Base-by-base conservation (phyloP, 2,888 invertebrate species). In the Eudemis profundana region DNA sequence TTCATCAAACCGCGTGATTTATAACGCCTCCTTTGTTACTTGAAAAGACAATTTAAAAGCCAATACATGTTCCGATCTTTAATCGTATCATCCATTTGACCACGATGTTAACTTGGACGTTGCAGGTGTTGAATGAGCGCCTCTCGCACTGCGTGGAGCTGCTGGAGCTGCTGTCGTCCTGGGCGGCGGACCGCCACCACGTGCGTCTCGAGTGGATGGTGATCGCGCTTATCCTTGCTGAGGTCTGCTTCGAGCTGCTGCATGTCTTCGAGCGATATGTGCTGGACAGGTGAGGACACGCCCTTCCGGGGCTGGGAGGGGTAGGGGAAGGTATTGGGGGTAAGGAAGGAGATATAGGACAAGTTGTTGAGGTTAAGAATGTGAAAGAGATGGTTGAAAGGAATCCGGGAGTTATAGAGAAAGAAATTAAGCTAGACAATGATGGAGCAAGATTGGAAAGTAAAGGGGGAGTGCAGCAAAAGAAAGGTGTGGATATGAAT, bases 191-290 rank as follows among this genome's bases (percentile, higher is more conserved):
- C 89, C 93, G 95, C 8, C 99, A 99, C 88, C 98, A 98, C 85
- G 95, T 97, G 10, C 93, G 98, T 0, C 93, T 99, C 0, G 99
- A 99, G 86, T 98, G 98, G 98, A 98, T 99, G 97, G 98, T 99
- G 72, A 99, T 99, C 68, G 93, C 96, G 19, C 94, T 99, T 40
- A 99, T 99, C 87, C 95, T 98, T 93, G 97, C 98, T 0, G 99
- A 99, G 90, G 99, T 99, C 14, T 95, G 93, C 69, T 97, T 97
- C 85, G 97, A 97, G 88, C 92, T 95, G 60, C 86, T 97, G 53
- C 97, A 97, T 83, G 95, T 95, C 77, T 84, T 94, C 44, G 96
- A 96, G 75, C 92, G 95, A 80, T 95, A 93, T 63, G 61, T 68
- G 23, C 67, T 66, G 49, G 60, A 66, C 42, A 54, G 69, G 56